phyloP scores from a whole-genome alignment of 2,888 invertebrate genomes.

The Bombylius major region DNA sequence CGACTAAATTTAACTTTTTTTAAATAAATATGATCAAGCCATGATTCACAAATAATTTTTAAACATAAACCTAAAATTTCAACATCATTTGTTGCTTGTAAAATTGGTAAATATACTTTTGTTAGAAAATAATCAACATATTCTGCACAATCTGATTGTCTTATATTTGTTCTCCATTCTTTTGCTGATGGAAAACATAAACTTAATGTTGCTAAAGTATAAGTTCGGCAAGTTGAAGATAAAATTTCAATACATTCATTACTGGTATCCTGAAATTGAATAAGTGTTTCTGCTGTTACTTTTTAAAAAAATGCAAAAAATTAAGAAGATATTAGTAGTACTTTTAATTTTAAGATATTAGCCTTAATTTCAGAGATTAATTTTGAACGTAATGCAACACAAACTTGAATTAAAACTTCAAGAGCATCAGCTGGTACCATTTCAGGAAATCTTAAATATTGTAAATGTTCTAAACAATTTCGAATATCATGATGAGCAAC shows the following conservation, averaged over 20 bases:
- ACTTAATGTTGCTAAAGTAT: conserved; percentile 66
- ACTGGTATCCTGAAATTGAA: conserved; percentile 49
- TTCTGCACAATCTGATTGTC: conserved; percentile 39
- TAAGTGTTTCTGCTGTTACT: neutral
- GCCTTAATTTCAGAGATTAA: conserved; percentile 64
- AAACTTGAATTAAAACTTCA: conserved; percentile 67
- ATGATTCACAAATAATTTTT: conserved; percentile 72
- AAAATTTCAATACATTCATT: conserved; percentile 58
- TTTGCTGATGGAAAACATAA: conserved; percentile 63
- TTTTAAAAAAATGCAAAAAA: neutral
- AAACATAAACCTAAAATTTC: conserved; percentile 63
- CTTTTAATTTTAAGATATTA: conserved; percentile 64
- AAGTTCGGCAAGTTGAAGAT: conserved; percentile 60
- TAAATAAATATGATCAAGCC: conserved; percentile 75
- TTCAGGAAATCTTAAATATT: conserved; percentile 38
- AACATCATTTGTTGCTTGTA: conserved; percentile 60
- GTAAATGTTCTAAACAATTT: conserved; percentile 46
- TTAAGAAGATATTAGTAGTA: conserved; percentile 27
- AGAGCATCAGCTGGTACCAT: conserved; percentile 40
- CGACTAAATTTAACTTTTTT: conserved; percentile 70
- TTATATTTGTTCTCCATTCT: conserved; percentile 48
- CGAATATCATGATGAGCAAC: conserved; percentile 53
- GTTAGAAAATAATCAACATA: conserved; percentile 66
- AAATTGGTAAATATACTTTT: conserved; percentile 62
- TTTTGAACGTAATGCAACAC: conserved; percentile 67